Evolutionary conservation across 1,140 invertebrate genomes (phyloP).

Genomic region (Metopolophium dirhodum): DNA sequence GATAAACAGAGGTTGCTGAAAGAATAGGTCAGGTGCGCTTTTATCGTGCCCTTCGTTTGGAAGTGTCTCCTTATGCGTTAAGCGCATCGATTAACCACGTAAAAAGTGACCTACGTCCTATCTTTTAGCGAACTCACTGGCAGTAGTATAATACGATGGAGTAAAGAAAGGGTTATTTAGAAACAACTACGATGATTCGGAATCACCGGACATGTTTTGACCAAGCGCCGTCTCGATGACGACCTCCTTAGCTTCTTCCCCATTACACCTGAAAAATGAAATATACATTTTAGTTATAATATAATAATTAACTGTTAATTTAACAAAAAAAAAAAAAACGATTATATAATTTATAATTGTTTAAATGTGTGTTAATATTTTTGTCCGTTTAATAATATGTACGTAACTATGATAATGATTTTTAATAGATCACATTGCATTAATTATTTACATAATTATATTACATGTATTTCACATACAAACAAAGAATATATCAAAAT

Average conservation of each 20-base stretch:
- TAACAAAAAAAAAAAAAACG: not conserved
- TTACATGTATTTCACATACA: not conserved
- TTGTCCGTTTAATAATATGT: not conserved
- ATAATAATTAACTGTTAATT: not conserved
- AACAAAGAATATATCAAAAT: not conserved
- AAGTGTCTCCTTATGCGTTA: not conserved
- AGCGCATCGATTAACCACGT: not conserved
- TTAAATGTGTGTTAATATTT: not conserved
- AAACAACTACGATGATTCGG: conserved; percentile 10
- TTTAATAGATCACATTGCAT: not conserved
- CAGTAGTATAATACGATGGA: not conserved
- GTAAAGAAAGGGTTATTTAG: not conserved
- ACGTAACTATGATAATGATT: not conserved
- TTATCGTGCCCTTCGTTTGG: not conserved
- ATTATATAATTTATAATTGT: not conserved
- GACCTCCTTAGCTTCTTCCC: conserved; percentile 60
- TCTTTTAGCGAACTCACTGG: not conserved
- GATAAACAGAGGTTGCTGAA: not conserved
- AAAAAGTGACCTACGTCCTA: not conserved
- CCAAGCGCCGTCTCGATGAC: conserved; percentile 60
- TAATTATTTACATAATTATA: not conserved
- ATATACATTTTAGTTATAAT: not conserved
- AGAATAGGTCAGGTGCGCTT: not conserved
- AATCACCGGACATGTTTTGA: conserved; percentile 48
- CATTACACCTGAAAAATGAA: conserved; percentile 58